These are phyloP conservation scores for Euura saliciscinereae DNA, from an alignment of 1,140 invertebrate genomes.

Conservation along the genomic window DNA sequence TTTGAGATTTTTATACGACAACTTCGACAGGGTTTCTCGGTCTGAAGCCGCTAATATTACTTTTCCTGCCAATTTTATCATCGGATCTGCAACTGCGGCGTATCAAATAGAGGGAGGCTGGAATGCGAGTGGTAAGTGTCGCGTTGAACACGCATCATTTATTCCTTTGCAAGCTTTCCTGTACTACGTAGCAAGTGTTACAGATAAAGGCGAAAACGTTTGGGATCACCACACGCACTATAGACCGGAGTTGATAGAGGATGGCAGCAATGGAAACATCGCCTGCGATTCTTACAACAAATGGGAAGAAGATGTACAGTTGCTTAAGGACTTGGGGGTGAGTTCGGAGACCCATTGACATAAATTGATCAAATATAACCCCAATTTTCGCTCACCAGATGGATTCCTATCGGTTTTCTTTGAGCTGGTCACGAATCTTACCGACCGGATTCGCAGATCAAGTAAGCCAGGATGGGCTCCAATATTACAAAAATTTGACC, in stretches of 20 bases:
- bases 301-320: slow-evolving; percentile 62
- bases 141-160: too few species aligned
- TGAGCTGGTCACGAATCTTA: slow-evolving; percentile 62
- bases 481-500: slow-evolving; percentile 60
- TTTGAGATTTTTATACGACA: too few species aligned
- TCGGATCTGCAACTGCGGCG: slow-evolving; percentile 46
- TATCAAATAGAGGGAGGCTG: slow-evolving; percentile 56
- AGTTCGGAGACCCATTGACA: background rate
- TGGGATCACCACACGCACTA: slow-evolving; percentile 68
- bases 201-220: slow-evolving; percentile 58
- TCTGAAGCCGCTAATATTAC: too few species aligned
- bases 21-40: too few species aligned
- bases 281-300: slow-evolving; percentile 67
- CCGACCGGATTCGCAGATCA: slow-evolving; percentile 61
- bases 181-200: slow-evolving; percentile 21
- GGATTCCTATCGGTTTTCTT: slow-evolving; percentile 63
- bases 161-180: too few species aligned
- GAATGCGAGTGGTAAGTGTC: slow-evolving; percentile 41
- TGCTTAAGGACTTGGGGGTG: slow-evolving; percentile 59
- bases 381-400: slow-evolving; percentile 31
- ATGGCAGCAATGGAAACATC: slow-evolving; percentile 62
- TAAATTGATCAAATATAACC: background rate
- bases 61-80: slow-evolving; percentile 43
- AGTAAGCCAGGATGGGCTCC: slow-evolving; percentile 45
- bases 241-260: slow-evolving; percentile 58